These are phyloP conservation scores for Brachyhypopomus gauderio DNA, from an alignment of 2,113 vertebrate genomes.

Conservation along the genomic window DNA sequence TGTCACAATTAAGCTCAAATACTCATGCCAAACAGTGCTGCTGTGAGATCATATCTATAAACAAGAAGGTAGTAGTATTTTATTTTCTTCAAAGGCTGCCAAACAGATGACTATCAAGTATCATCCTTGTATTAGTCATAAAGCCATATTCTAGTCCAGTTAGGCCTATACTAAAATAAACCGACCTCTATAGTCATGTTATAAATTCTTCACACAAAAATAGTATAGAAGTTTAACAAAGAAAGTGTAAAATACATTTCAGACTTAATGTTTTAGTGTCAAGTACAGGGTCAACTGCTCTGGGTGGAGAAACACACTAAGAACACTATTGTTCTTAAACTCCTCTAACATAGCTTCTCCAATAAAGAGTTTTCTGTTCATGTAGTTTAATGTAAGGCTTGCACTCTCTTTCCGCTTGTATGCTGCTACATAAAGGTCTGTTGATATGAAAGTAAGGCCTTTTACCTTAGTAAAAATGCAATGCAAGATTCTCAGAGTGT, in stretches of 20 bases:
- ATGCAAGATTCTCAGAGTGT: no score
- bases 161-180: background rate
- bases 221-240: background rate
- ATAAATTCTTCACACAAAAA: background rate
- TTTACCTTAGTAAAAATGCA: no score
- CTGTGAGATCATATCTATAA: constrained; percentile 39
- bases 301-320: background rate
- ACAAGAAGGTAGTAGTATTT: constrained; percentile 15
- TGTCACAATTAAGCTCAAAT: constrained; percentile 15
- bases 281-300: background rate
- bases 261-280: background rate
- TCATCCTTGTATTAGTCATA: background rate
- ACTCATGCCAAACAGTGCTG: constrained; percentile 35
- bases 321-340: no score
- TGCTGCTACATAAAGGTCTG: no score
- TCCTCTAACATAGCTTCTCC: background rate
- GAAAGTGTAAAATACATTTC: background rate
- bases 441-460: no score
- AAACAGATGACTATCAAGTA: constrained; percentile 11
- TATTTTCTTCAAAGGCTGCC: constrained; percentile 14
- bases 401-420: no score
- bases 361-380: background rate
- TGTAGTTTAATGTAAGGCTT: no score
- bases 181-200: background rate
- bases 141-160: background rate